Base-by-base conservation (phyloP, 2,797 vertebrate species). In the Antennarius maculatus region DNA sequence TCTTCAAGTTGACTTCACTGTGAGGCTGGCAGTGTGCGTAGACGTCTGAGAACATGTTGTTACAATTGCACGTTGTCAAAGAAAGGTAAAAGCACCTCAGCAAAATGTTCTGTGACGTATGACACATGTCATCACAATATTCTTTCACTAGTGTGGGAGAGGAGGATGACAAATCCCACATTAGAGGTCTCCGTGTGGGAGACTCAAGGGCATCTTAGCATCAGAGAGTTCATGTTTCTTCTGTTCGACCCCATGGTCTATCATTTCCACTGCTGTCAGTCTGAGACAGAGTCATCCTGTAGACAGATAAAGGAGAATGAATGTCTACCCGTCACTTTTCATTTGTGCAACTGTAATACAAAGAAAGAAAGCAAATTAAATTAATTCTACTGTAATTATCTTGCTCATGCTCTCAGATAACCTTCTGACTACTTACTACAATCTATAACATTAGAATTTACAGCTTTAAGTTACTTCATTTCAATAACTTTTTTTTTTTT, bases 11-110 rank as follows among this genome's bases (percentile, higher is more conserved):
- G 77, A 67, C 51, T 77, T 61, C 55, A 81, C 76, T 71, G 71
- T 50, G 70, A 37, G 42, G 29, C 77, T 76, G 60, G 58, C 63
- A 43, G 47, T 3, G 64, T 31, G 55, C 74, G 79, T 52, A 60
- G 82, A 88, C 84, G 87, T 75, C 73, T 61, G 66, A 7, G 69
- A 77, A 69, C 72, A 50, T 51, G 69, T 66, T 60, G 62, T 16
- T 85, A 62, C 91, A 90, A 93, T 93, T 92, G 81, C 52, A 74
- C 84, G 81, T 75, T 90, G 86, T 86, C 86, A 86, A 54, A 77
- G 72, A 70, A 72, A 49, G 78, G 76, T 73, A 82, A 76, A 72
- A 74, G 80, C 71, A 63, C 77, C 81, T 72, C 64, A 47, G 43
- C 57, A 16, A 79, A 88, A 86, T 78, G 81, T 81, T 85, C 83